Conservation (phyloP, 2,888 invertebrate species). For the Itoplectis maculator region DNA sequence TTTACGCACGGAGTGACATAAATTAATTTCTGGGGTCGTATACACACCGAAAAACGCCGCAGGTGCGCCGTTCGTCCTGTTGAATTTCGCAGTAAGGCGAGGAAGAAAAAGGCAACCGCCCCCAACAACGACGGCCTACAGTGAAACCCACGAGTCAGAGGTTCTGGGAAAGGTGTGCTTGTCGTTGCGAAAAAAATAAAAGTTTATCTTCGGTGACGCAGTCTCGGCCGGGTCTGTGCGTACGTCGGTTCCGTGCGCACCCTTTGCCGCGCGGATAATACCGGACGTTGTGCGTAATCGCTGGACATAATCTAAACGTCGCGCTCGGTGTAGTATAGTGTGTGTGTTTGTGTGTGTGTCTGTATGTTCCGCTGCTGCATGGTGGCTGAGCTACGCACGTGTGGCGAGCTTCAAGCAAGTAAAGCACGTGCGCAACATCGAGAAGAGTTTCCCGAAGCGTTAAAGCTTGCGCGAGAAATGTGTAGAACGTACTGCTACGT, state of each 20-base stretch:
- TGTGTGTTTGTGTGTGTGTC: too few relatives aligned
- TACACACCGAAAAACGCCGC: too few relatives aligned
- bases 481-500: too few relatives aligned
- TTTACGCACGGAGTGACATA: too few relatives aligned
- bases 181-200: not conserved
- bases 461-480: conserved; percentile 31
- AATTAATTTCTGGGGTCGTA: too few relatives aligned
- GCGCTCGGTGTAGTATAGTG: too few relatives aligned
- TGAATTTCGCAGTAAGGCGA: too few relatives aligned
- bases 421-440: not conserved
- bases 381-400: too few relatives aligned
- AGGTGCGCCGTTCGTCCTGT: too few relatives aligned
- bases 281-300: conserved; percentile 32
- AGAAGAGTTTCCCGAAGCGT: conserved; percentile 33
- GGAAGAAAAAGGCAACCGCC: too few relatives aligned
- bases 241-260: not conserved
- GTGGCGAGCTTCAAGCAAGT: not conserved
- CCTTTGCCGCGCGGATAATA: not conserved
- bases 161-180: not conserved
- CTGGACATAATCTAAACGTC: conserved; percentile 53
- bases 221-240: conserved; percentile 1
- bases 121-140: not conserved
- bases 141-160: not conserved
- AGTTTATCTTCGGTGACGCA: conserved; percentile 6
- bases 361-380: too few relatives aligned